Base-by-base conservation (phyloP, 1,140 invertebrate genomes). In the Lamellibrachia luymesi region DNA sequence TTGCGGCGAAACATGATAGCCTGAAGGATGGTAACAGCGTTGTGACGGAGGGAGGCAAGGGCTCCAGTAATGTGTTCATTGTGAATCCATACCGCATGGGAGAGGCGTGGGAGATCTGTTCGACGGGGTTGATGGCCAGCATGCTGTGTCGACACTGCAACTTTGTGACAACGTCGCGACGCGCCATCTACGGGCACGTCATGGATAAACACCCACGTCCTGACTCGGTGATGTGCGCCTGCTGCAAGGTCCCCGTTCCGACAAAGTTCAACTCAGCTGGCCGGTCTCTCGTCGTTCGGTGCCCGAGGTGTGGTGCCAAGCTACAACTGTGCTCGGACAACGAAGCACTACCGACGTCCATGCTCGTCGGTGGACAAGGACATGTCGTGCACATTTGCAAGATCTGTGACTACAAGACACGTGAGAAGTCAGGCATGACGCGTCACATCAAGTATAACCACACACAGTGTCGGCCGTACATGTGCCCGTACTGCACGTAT, bases 381-480 rank as follows among this genome's bases (percentile, higher is more conserved):
- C 56, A 80, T n/a, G 17, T 56, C 4, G 38, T 92, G 2, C 92
- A 91, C 51, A 92, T 91, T 6, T 93, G 93, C 56, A 92, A 50
- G 50, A 13, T 64, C n/a, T 93, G 93, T 52, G 52, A 91, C 13
- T 92, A 93, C 51, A 93, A 51, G 80, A 92, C 93, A 5, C 13
- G 49, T 13, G 52, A 51, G 22, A 93, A 93, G 90, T 56, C 90
- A 22, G 92, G 93, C 56, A 93, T 93, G 51, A 91, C 49, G 10
- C 90, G 93, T 13, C 93, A 93, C 80, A 56, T 93, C 27, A 93
- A 93, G 90, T 93, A 93, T 50, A 93, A 91, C 93, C 93, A 93
- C 52, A 91, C 93, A 50, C 25, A 91, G 50, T 93, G 91, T 51
- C 38, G 91, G 10, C 93, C 93, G 90, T 93, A 90, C 80, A 2